Evolutionary conservation across 2,113 vertebrate species (phyloP), one percentile per base, ranked within the genome.

Genomic region (Cyphomyrus plagiostoma): DNA sequence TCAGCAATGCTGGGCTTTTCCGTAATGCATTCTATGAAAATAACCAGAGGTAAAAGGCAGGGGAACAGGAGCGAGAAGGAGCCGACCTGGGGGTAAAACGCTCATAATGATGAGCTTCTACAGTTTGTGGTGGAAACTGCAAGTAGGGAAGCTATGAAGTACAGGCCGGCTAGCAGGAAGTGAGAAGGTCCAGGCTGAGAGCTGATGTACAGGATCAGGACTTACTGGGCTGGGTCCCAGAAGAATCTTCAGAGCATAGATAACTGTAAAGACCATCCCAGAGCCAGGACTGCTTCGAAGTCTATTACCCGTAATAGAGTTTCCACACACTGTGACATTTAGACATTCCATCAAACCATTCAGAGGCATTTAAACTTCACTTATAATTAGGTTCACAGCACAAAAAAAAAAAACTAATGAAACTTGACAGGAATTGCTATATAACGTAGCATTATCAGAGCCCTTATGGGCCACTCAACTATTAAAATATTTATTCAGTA

Each of bases 311-410:
- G 5, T 80, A 39, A 80, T 80, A 77, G 19, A 42, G 35, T 80
- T 39, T 80, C 74, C 30, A 80, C 35, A 19, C 30, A 39, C 74
- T 42, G 17, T 39, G 74, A 80, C 74, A 80, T 80, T 80, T 80
- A 80, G 74, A 80, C 74, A 80, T 80, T 42, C 13, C 30, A 17
- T 80, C 74, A 80, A 39, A 42, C 74, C 45, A 84, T 89, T 52
- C 77, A 42, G 49, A 83, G 30, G 49, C 30, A 82, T 39, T 89
- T 89, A 77, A 21, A 53, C 21, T 30, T 42, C 30, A 66, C 49
- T 89, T 56, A 52, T 56, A 50, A 89, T 89, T 45, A 89, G 88
- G 42, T 90, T 86, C 86, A 52, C 45, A 30, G 26, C 23, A 19
- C 52, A 23, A 90, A 80, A 70, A 82, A 70, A 82, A n/a, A 66